Percentiles rank a stretch among this genome's conserved stretches.
These are phyloP conservation scores for Anolis apletophallus DNA, from an alignment of 2,797 vertebrate genomes.

Conservation along the genomic window DNA sequence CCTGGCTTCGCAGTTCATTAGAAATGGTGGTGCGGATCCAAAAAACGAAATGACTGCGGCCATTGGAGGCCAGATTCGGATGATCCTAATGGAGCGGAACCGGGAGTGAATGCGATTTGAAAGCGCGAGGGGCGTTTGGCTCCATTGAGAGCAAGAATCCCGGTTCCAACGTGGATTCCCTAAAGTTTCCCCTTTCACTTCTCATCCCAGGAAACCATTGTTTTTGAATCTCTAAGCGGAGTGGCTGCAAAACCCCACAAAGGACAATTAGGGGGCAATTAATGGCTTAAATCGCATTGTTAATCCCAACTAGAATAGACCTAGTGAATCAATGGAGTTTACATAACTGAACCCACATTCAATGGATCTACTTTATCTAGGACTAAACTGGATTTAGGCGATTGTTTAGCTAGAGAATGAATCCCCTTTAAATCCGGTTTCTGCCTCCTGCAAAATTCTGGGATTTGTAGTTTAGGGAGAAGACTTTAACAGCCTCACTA, in stretches of 20 bases:
- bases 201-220: not conserved
- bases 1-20: constrained; percentile 69
- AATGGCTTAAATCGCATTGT: no score
- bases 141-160: constrained; percentile 37
- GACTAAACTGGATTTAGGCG: no score
- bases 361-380: no score
- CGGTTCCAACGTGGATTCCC: not conserved
- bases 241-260: accelerated
- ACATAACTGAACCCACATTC: no score
- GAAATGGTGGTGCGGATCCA: constrained; percentile 67
- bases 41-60: constrained; percentile 69
- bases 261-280: accelerated
- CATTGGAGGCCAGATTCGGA: constrained; percentile 69
- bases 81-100: constrained; percentile 69
- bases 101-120: constrained; percentile 62
- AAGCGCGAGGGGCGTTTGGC: constrained; percentile 64
- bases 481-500: no score
- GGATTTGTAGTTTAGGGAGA: no score
- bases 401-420: no score
- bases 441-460: no score
- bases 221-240: no score
- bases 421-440: no score
- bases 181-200: not conserved
- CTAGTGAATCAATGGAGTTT: no score
- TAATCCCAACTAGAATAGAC: no score